A percentile compares a stretch with the other conserved stretches of the same genome.
Conservation (phyloP, 53 echinoderm and acorn worm genomes). For the Henricia sp. region DNA sequence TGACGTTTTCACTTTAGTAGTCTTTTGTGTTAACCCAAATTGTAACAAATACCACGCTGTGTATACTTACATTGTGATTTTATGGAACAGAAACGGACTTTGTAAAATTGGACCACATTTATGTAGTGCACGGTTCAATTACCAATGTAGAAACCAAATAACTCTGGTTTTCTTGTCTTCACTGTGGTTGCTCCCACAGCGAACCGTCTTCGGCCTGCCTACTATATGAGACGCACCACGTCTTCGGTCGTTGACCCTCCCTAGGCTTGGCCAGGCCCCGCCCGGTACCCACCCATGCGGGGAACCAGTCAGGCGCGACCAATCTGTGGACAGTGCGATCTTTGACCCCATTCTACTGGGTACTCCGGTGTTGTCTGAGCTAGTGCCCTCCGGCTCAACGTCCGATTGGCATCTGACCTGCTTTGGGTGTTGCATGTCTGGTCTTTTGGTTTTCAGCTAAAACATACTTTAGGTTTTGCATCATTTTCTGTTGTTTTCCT, state of each 20-base stretch:
- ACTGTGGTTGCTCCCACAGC: constrained; percentile 57
- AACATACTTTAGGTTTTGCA: background rate
- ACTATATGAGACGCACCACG: constrained; percentile 9
- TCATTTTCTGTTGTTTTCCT: background rate
- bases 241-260: constrained; percentile 23
- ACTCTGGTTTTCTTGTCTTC: constrained; percentile 45
- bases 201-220: constrained; percentile 32
- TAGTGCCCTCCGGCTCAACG: constrained; percentile 15
- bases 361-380: constrained; percentile 39
- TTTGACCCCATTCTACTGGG: constrained; percentile 17
- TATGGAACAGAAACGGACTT: no score
- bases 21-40: no score
- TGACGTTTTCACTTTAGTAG: no score
- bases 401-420: background rate
- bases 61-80: no score
- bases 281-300: no score
- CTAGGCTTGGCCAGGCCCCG: background rate
- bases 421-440: background rate
- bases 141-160: constrained; percentile 10
- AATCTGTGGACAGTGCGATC: background rate
- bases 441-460: background rate
- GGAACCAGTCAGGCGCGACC: constrained; percentile 14
- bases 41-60: no score
- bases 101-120: background rate
- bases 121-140: background rate